A percentile compares a stretch with the other conserved stretches of the same genome.
Evolutionary conservation across 2,797 vertebrate genomes (phyloP).

Genomic region (Sardinella longiceps): DNA sequence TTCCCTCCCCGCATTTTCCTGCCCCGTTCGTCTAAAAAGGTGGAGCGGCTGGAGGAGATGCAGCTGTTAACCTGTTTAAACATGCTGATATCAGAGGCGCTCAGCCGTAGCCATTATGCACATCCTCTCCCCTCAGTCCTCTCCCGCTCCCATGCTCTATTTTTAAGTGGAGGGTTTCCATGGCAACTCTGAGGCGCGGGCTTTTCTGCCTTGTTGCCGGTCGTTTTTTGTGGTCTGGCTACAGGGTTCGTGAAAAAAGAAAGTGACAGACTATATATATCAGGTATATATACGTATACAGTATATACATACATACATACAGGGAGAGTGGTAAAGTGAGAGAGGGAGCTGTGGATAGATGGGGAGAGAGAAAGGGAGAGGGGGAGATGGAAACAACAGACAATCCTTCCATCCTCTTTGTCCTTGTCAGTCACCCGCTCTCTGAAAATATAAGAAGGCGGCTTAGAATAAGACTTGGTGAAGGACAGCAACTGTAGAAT

Average conservation of each 20-base stretch:
- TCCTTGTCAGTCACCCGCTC: not conserved
- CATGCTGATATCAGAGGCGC: constrained; percentile 54
- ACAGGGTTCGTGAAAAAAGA: constrained; percentile 64
- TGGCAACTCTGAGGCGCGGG: constrained; percentile 72
- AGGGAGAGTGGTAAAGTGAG: not conserved
- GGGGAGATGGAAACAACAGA: not conserved
- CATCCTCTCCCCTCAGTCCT: constrained; percentile 60
- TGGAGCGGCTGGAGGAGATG: not conserved
- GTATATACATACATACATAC: not conserved
- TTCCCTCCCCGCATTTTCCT: not conserved
- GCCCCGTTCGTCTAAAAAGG: not conserved
- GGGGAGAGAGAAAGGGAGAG: not conserved
- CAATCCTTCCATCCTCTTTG: not conserved
- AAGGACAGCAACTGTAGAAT: not conserved
- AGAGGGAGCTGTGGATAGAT: not conserved
- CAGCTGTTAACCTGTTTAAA: constrained; percentile 28
- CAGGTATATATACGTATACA: not conserved
- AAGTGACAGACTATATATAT: constrained; percentile 34
- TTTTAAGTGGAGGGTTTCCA: constrained; percentile 77
- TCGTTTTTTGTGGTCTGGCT: constrained; percentile 67
- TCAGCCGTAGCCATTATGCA: constrained; percentile 66
- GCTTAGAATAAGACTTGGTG: not conserved
- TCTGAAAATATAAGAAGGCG: not conserved
- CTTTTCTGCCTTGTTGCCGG: constrained; percentile 65
- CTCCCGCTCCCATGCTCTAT: constrained; percentile 69